Percentiles rank a stretch among this genome's conserved stretches.
phyloP scores from a whole-genome alignment of 2,113 vertebrate genomes.

The Arothron firmamentum region DNA sequence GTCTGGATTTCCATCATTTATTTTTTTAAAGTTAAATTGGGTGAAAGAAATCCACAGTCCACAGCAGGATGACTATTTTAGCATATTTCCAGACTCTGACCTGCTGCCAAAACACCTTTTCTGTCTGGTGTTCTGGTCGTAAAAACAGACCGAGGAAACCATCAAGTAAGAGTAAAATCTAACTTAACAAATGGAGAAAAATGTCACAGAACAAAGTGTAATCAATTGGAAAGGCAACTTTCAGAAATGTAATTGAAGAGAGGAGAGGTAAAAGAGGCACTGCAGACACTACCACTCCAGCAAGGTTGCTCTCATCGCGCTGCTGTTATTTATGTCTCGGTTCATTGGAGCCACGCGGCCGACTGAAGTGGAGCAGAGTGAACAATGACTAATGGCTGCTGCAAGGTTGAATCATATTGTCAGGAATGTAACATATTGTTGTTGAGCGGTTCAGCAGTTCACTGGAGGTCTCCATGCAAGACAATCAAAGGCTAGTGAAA shows the following conservation, averaged over 20 bases:
- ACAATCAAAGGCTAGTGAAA: slow-evolving; percentile 12
- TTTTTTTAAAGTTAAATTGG: slow-evolving; percentile 18
- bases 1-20: slow-evolving; percentile 29
- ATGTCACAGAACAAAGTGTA: slow-evolving; percentile 8
- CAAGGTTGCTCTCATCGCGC: slow-evolving; percentile 28
- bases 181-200: slow-evolving; percentile 19
- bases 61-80: slow-evolving; percentile 18
- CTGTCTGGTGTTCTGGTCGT: slow-evolving; percentile 16
- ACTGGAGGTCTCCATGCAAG: slow-evolving; percentile 4
- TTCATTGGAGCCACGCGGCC: slow-evolving; percentile 43
- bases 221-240: slow-evolving; percentile 12
- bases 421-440: slow-evolving; percentile 51
- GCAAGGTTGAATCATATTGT: slow-evolving; percentile 60
- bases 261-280: slow-evolving; percentile 27
- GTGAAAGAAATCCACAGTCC: neutral
- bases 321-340: slow-evolving; percentile 55
- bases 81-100: slow-evolving; percentile 30
- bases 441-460: slow-evolving; percentile 35
- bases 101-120: slow-evolving; percentile 21
- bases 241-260: slow-evolving; percentile 31
- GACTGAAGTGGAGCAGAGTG: slow-evolving; percentile 43
- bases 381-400: slow-evolving; percentile 63
- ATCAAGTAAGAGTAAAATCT: slow-evolving; percentile 24
- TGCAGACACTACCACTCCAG: slow-evolving; percentile 27
- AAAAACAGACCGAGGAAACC: slow-evolving; percentile 8